Evolutionary conservation across 2,888 invertebrate species (phyloP).

Genomic region (Pheosia gnoma): DNA sequence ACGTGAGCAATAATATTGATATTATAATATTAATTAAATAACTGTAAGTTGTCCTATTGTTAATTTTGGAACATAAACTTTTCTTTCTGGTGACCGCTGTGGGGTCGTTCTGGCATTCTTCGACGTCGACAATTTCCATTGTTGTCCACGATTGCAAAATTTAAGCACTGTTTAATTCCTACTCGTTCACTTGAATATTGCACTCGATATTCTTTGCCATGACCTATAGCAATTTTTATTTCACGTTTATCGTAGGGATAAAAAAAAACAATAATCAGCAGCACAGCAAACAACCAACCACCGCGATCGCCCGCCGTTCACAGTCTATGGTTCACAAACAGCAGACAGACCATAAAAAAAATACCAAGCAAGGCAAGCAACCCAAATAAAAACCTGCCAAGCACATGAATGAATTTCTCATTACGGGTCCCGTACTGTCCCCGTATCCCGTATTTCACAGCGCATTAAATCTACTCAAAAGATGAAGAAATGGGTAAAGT

Average conservation of each 20-base stretch:
- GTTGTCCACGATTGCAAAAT: slow-evolving; percentile 48
- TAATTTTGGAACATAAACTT: slow-evolving; percentile 81
- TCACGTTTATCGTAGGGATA: slow-evolving; percentile 45
- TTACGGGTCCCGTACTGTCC: no score
- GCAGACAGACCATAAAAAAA: no score
- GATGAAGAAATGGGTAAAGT: no score
- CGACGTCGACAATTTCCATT: slow-evolving; percentile 79
- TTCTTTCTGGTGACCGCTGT: slow-evolving; percentile 73
- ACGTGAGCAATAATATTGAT: slow-evolving; percentile 79
- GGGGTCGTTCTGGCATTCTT: slow-evolving; percentile 74
- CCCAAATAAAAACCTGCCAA: no score
- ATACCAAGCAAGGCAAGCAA: no score
- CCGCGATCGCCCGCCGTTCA: slow-evolving; percentile 27
- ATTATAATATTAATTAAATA: slow-evolving; percentile 82
- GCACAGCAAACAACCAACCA: slow-evolving; percentile 24
- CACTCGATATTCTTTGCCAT: slow-evolving; percentile 60
- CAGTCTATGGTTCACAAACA: slow-evolving; percentile 7
- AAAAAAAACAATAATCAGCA: slow-evolving; percentile 27
- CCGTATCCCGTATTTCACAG: no score
- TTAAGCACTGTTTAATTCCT: slow-evolving; percentile 50
- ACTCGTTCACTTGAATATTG: slow-evolving; percentile 39
- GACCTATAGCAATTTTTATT: slow-evolving; percentile 66
- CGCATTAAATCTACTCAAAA: no score
- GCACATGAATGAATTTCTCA: no score
- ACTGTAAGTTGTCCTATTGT: slow-evolving; percentile 78